Percentiles rank a stretch among this genome's conserved stretches.
phyloP scores from a whole-genome alignment of 2,888 invertebrate species.

The Petrolisthes cinctipes region DNA sequence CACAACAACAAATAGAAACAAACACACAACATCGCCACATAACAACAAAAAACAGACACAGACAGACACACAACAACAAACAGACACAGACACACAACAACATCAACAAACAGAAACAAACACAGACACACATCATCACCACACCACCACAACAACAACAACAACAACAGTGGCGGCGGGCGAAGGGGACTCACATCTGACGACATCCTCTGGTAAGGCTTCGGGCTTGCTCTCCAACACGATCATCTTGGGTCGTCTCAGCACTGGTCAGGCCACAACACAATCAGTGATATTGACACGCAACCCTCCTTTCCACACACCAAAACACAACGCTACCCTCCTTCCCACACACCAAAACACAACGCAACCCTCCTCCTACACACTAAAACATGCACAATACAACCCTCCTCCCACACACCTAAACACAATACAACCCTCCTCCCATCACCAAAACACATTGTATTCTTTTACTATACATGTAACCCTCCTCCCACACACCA shows the following conservation, averaged over 20 bases:
- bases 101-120: too few species aligned
- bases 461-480: background rate
- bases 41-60: too few species aligned
- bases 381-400: background rate
- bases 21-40: too few species aligned
- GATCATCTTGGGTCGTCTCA: constrained; percentile 80
- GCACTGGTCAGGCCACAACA: constrained; percentile 37
- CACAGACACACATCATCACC: too few species aligned
- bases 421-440: background rate
- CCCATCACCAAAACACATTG: background rate
- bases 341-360: background rate
- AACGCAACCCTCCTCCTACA: background rate
- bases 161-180: background rate
- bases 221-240: constrained; percentile 91
- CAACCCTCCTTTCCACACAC: background rate
- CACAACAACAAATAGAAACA: too few species aligned
- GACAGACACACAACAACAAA: too few species aligned
- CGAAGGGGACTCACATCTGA: constrained; percentile 79
- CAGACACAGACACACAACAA: too few species aligned
- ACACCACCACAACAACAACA: too few species aligned
- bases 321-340: background rate
- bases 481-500: background rate
- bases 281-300: background rate
- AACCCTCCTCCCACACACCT: background rate
- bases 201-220: constrained; percentile 91